Evolutionary conservation across 2,888 invertebrate species (phyloP).

Genomic region (Galerucella pusilla): DNA sequence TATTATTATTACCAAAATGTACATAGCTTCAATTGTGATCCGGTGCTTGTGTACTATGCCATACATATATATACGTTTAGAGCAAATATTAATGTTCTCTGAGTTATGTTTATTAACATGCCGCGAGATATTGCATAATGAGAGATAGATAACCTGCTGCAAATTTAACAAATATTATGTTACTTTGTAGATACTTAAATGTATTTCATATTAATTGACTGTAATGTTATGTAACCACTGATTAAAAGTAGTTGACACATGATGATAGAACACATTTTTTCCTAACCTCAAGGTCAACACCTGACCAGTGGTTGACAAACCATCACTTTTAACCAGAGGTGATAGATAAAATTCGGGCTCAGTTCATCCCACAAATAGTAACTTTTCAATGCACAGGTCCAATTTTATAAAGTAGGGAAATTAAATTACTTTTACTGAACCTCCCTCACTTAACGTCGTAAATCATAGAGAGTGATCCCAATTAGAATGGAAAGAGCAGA

Average conservation of each 20-base stretch:
- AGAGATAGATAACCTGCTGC: background rate
- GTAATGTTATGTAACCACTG: too few relatives aligned
- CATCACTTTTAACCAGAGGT: too few relatives aligned
- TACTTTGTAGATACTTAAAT: background rate
- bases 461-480: background rate
- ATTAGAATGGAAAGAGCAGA: conserved; percentile 6
- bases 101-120: conserved; percentile 19
- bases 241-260: too few relatives aligned
- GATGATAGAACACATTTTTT: too few relatives aligned
- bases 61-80: background rate
- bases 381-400: too few relatives aligned
- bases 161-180: background rate
- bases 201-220: too few relatives aligned
- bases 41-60: conserved; percentile 9
- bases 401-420: too few relatives aligned
- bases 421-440: too few relatives aligned
- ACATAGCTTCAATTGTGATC: conserved; percentile 11
- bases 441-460: background rate
- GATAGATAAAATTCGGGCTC: too few relatives aligned
- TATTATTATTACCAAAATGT: conserved; percentile 7
- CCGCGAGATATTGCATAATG: conserved; percentile 1
- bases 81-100: conserved; percentile 13
- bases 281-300: too few relatives aligned
- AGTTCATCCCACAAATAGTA: too few relatives aligned
- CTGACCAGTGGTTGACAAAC: too few relatives aligned